Evolutionary conservation across 2,888 invertebrate species (phyloP).

Genomic region (Halocaridina rubra): DNA sequence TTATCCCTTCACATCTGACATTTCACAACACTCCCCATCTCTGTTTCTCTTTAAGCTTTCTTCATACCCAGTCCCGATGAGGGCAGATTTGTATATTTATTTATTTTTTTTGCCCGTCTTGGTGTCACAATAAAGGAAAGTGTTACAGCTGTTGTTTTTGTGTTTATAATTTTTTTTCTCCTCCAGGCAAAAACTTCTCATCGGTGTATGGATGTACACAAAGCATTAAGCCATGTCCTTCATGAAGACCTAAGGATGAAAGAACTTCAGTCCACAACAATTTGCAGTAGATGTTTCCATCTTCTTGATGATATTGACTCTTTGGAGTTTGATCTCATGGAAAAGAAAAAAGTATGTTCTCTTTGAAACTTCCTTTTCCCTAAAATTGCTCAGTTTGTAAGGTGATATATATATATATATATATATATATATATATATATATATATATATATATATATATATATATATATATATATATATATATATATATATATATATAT

Average conservation of each 20-base stretch:
- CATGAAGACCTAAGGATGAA: neutral
- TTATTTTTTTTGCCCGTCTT: no score
- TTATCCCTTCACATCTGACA: no score
- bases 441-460: neutral
- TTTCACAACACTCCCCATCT: no score
- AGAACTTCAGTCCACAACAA: conserved; percentile 15
- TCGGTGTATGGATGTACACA: conserved; percentile 18
- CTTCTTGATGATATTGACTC: conserved; percentile 48
- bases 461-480: neutral
- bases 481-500: neutral
- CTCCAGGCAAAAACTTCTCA: conserved; percentile 35
- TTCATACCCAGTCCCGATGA: no score
- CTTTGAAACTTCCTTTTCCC: neutral
- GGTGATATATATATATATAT: no score
- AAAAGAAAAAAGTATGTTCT: conserved; percentile 31
- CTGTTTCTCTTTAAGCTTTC: no score
- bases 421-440: no score
- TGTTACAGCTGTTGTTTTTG: no score
- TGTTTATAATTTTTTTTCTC: no score
- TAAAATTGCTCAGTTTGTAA: no score
- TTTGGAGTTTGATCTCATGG: conserved; percentile 25
- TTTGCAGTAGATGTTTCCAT: conserved; percentile 37
- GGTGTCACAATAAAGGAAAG: no score
- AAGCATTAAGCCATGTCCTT: conserved; percentile 9
- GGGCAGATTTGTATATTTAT: no score